A percentile compares a stretch with the other conserved stretches of the same genome.
Conservation (phyloP, 1,140 invertebrate genomes). For the Camponotus vicinus region DNA sequence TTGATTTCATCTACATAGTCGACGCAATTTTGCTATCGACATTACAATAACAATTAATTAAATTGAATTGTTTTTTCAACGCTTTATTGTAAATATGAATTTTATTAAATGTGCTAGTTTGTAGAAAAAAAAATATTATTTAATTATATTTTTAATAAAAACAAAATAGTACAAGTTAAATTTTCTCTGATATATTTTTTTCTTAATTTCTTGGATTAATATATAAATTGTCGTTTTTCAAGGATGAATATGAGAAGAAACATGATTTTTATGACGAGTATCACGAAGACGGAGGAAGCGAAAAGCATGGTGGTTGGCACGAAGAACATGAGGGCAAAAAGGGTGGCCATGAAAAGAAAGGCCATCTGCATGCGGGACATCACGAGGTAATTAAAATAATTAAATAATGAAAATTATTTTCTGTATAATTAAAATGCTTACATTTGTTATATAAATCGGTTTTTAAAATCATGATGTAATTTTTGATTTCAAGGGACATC, state of each 20-base stretch:
- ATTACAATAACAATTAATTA: not conserved
- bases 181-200: not conserved
- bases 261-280: slow-evolving; percentile 91
- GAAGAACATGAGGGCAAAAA: slow-evolving; percentile 86
- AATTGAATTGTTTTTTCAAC: not conserved
- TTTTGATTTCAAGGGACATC: slow-evolving; percentile 79
- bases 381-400: slow-evolving; percentile 80
- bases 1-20: not conserved
- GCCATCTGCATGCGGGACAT: slow-evolving; percentile 84
- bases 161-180: not conserved
- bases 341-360: slow-evolving; percentile 85
- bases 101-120: not conserved
- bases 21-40: not conserved
- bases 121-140: not conserved
- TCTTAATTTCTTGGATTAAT: not conserved
- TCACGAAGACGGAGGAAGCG: slow-evolving; percentile 89
- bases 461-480: not conserved
- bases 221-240: not conserved
- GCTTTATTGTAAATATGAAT: not conserved
- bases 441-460: not conserved
- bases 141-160: not conserved
- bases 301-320: slow-evolving; percentile 88
- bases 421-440: not conserved
- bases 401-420: not conserved
- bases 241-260: slow-evolving; percentile 91